Base-by-base conservation (phyloP, 2,888 invertebrate species). In the Himalopsyche japonica region DNA sequence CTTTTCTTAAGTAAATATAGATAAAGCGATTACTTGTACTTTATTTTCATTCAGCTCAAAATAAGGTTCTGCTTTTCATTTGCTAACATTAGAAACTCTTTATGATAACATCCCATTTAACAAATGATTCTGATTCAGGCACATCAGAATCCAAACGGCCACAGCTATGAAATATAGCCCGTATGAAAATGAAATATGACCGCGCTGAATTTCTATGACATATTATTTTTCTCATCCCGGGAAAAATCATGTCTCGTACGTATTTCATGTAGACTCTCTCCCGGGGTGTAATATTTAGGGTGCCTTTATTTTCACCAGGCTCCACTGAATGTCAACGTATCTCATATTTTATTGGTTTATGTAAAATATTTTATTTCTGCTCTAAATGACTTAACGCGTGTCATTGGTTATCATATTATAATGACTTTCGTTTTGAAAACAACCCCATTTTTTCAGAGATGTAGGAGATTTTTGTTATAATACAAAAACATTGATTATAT, bases 201-300 rank as follows among this genome's bases (percentile, higher is more conserved):
- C 32, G 57, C 37, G 47, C 57, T 80, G 80, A 80, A 80, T 64
- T 80, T 80, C 80, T 80, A 80, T 80, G 80, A 49, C 80, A 80
- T 64, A 80, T 80, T 47, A 57, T 80, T 47, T 80, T 80, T 80
- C 30, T 57, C 47, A 27, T 32, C 57, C 32, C 80, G 80, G 32
- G 77, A 43, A 77, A 70, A 70, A 70, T 77, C 37, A 34, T 43
- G 34, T 43, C 77, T 34, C 34, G 77, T 43, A 18, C n/a, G 37
- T 77, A 77, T 77, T 77, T 43, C 77, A 20, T 37, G 77, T 70
- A 27, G 77, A 77, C n/a, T 77, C 37, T 77, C 77, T 32, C n/a
- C 20, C 43, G 8, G 20, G 24, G 24, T 70, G 77, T 77, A 70
- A 70, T 70, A 70, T 70, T 70, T 70, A 70, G 70, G 70, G 30